Percentiles rank a stretch among this genome's conserved stretches.
Evolutionary conservation across 2,888 invertebrate genomes (phyloP).

Genomic region (Teinopalpus imperialis): DNA sequence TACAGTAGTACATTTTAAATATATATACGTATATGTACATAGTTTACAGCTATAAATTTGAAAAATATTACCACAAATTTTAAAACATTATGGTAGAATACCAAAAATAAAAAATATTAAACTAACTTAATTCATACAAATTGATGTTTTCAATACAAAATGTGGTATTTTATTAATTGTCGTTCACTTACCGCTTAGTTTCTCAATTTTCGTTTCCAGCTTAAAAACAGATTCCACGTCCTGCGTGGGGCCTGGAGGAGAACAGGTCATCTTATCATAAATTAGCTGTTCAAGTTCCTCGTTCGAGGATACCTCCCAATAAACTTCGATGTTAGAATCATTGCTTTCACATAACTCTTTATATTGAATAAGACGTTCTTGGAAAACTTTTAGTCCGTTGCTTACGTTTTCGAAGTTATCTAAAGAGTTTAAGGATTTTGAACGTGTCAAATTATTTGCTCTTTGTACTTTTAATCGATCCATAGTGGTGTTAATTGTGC

Average conservation of each 20-base stretch:
- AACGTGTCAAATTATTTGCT: slow-evolving; percentile 19
- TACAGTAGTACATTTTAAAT: too few relatives aligned
- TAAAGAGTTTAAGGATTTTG: slow-evolving; percentile 31
- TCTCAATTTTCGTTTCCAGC: slow-evolving; percentile 59
- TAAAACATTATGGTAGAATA: too few relatives aligned
- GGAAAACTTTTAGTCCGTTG: slow-evolving; percentile 4
- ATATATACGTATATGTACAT: too few relatives aligned
- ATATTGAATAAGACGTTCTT: background rate
- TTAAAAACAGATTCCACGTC: slow-evolving; percentile 39
- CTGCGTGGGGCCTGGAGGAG: slow-evolving; percentile 1
- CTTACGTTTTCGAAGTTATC: slow-evolving; percentile 10
- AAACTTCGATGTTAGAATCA: slow-evolving; percentile 31
- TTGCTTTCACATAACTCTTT: background rate
- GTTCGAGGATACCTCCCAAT: slow-evolving; percentile 22
- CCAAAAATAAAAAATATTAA: too few relatives aligned
- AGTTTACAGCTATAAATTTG: too few relatives aligned
- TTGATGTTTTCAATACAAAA: too few relatives aligned
- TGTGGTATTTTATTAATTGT: too few relatives aligned
- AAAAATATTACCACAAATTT: too few relatives aligned
- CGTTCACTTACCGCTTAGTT: slow-evolving; percentile 51
- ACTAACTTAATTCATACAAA: too few relatives aligned
- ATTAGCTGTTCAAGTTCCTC: slow-evolving; percentile 39
- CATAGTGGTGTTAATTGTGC: slow-evolving; percentile 2
- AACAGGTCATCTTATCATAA: slow-evolving; percentile 33
- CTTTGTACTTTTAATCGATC: slow-evolving; percentile 1